Evolutionary conservation across 2,797 vertebrate genomes (phyloP), one percentile per base, ranked within the genome.

Genomic region (Aplochiton taeniatus): DNA sequence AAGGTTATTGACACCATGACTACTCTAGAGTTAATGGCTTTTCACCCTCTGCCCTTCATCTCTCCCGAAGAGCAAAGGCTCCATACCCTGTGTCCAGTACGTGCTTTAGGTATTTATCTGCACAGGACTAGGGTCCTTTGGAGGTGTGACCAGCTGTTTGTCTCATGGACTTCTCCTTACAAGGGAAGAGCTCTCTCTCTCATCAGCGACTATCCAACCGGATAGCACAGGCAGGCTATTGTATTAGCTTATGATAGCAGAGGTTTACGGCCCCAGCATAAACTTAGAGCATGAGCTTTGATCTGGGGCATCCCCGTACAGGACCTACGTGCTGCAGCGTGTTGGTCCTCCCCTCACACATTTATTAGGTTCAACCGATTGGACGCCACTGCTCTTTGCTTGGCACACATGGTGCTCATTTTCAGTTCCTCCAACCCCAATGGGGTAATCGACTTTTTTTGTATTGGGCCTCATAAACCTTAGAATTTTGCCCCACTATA

Each of bases 31-130:
- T 43, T 43, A 9, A 4, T 16, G 13, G 55, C 55, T 42, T 57
- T 57, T 57, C 31, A 57, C 11, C 55, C 55, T 14, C 55, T 13
- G 12, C 18, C 58, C 13, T 47, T 60, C 58, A 47, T 45, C 10
- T 60, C 44, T 19, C 16, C 17, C 4, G 44, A n/a, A 12, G 58
- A 60, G 14, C 9, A 20, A 55, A 18, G 20, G 53, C 17, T 54
- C 19, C 6, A 46, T 11, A 4, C 18, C n/a, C n/a, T 60, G 4
- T 60, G 58, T 46, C 58, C 17, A 12, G 58, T n/a, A 13, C 44
- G 7, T 5, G 45, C 44, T 46, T 47, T 60, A n/a, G 44, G 12
- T 17, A 47, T 18, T 17, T 60, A 60, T 44, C 9, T 60, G 45
- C 17, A 47, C 16, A 60, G 18, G 45, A 46, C 43, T 6, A 47